phyloP scores from a whole-genome alignment of 2,888 invertebrate genomes.

The Chesias legatella region DNA sequence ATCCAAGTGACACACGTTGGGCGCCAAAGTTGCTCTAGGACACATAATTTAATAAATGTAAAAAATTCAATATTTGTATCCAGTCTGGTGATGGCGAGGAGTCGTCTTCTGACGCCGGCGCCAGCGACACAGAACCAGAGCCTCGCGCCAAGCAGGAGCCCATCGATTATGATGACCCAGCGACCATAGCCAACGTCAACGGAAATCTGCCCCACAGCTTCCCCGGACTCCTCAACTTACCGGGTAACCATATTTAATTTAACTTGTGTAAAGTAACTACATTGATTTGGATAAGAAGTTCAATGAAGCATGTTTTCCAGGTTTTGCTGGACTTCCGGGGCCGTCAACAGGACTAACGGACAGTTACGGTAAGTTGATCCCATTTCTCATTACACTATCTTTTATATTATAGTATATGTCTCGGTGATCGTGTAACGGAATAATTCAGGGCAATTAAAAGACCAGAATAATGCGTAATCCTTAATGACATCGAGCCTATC shows the following conservation, averaged over 20 bases:
- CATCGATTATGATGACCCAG: conserved; percentile 85
- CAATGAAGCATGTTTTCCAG: conserved; percentile 66
- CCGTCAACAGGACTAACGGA: conserved; percentile 91
- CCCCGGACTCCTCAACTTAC: conserved; percentile 89
- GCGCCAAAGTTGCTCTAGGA: no score
- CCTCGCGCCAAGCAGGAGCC: conserved; percentile 86
- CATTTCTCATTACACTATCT: conserved; percentile 36
- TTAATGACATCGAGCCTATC: conserved; percentile 44
- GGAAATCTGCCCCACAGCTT: conserved; percentile 85
- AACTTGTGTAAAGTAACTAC: background rate
- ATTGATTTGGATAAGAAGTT: background rate
- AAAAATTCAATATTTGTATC: background rate
- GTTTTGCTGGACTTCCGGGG: conserved; percentile 87
- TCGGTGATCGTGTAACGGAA: conserved; percentile 46
- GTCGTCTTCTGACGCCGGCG: conserved; percentile 91
- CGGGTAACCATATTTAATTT: conserved; percentile 76
- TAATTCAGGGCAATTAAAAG: conserved; percentile 40
- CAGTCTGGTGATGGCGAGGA: conserved; percentile 86
- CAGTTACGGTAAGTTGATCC: conserved; percentile 87
- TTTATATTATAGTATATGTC: conserved; percentile 40
- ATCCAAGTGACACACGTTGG: no score
- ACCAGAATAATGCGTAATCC: conserved; percentile 45
- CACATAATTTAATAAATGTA: no score
- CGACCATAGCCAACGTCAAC: conserved; percentile 83
- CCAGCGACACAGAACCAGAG: conserved; percentile 85